A percentile compares a stretch with the other conserved stretches of the same genome.
Conservation (phyloP, 1,140 invertebrate genomes). For the Drosophila murphyi region DNA sequence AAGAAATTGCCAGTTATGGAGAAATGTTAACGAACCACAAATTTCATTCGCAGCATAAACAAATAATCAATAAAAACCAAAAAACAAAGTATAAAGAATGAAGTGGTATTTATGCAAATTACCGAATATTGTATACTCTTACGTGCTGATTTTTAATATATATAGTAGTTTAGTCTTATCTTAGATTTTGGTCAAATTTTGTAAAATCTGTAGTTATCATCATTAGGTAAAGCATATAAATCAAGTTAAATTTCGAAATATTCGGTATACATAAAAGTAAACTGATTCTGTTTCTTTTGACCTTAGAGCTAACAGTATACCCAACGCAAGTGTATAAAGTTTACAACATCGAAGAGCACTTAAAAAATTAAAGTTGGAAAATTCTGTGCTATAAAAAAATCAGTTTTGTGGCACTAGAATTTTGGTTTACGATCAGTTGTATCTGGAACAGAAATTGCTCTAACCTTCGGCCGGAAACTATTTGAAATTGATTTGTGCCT, state of each 20-base stretch:
- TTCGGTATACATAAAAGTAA: too few relatives aligned
- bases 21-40: slow-evolving; percentile 57
- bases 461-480: slow-evolving; percentile 58
- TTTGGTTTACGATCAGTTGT: slow-evolving; percentile 29
- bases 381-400: slow-evolving; percentile 25
- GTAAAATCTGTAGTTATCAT: neutral
- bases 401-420: slow-evolving; percentile 46
- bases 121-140: slow-evolving; percentile 19
- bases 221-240: too few relatives aligned
- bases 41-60: slow-evolving; percentile 67
- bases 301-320: neutral
- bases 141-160: too few relatives aligned
- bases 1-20: slow-evolving; percentile 67
- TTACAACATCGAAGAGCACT: neutral
- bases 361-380: slow-evolving; percentile 11
- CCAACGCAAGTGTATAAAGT: neutral
- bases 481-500: slow-evolving; percentile 54
- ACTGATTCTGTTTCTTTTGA: too few relatives aligned
- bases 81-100: slow-evolving; percentile 38
- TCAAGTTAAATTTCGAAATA: too few relatives aligned
- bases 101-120: slow-evolving; percentile 26
- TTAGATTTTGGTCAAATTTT: neutral
- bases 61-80: slow-evolving; percentile 48
- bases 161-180: too few relatives aligned
- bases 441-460: slow-evolving; percentile 51